phyloP scores from a whole-genome alignment of 2,888 invertebrate genomes.

The Spodoptera picta region DNA sequence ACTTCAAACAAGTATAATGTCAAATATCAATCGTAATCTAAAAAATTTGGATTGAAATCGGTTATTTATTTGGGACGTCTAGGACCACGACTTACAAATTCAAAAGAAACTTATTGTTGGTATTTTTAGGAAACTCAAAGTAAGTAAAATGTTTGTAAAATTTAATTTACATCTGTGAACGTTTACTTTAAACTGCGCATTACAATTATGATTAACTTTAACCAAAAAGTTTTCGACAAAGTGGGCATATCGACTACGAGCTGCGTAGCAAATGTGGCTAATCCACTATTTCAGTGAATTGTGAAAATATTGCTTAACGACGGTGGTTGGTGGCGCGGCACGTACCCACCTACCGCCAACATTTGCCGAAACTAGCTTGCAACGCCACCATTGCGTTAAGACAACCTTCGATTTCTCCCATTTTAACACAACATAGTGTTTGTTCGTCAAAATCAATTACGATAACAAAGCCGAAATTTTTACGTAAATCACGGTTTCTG shows the following conservation, averaged over 20 bases:
- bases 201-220: neutral
- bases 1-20: too few relatives aligned
- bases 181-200: slow-evolving; percentile 2
- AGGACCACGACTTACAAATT: too few relatives aligned
- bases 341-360: slow-evolving; percentile 63
- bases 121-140: too few relatives aligned
- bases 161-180: neutral
- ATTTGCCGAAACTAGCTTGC: slow-evolving; percentile 70
- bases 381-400: slow-evolving; percentile 68
- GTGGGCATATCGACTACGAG: slow-evolving; percentile 64
- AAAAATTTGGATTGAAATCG: too few relatives aligned
- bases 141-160: neutral
- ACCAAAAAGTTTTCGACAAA: slow-evolving; percentile 49
- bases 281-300: slow-evolving; percentile 78
- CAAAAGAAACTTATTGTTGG: too few relatives aligned
- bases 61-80: too few relatives aligned
- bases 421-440: slow-evolving; percentile 74
- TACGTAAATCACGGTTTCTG: slow-evolving; percentile 60
- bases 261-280: slow-evolving; percentile 72
- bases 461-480: slow-evolving; percentile 65
- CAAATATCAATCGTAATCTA: too few relatives aligned
- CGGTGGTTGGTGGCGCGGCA: slow-evolving; percentile 63
- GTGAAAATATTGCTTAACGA: slow-evolving; percentile 79
- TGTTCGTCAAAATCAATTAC: slow-evolving; percentile 74
- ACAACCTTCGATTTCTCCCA: slow-evolving; percentile 80